phyloP scores from a whole-genome alignment of 2,113 vertebrate genomes.

The Notothenia coriiceps region DNA sequence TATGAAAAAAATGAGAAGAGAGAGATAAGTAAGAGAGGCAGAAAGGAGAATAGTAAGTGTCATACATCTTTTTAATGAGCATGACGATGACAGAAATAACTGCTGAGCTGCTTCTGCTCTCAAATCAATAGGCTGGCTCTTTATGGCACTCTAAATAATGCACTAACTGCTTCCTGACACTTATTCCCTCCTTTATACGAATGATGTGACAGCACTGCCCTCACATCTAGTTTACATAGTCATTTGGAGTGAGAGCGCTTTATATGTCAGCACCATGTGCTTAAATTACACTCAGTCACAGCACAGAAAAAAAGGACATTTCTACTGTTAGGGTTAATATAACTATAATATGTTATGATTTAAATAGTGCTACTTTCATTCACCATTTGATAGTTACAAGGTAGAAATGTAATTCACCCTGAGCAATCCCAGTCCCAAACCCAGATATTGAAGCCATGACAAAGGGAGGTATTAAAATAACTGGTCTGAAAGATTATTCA shows the following conservation, averaged over 20 bases:
- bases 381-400: not conserved
- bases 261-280: slow-evolving; percentile 52
- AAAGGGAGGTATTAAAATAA: slow-evolving; percentile 2
- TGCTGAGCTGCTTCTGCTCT: slow-evolving; percentile 77
- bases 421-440: not conserved
- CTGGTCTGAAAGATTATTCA: not conserved
- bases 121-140: slow-evolving; percentile 82
- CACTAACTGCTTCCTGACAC: slow-evolving; percentile 82
- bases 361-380: not conserved
- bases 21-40: slow-evolving; percentile 23
- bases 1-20: slow-evolving; percentile 24
- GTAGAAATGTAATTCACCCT: not conserved
- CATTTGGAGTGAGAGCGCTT: slow-evolving; percentile 64
- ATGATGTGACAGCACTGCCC: slow-evolving; percentile 70
- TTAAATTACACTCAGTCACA: slow-evolving; percentile 21
- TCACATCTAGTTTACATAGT: slow-evolving; percentile 82
- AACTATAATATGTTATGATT: not conserved
- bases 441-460: not conserved
- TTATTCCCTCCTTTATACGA: slow-evolving; percentile 64
- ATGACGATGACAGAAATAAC: slow-evolving; percentile 82
- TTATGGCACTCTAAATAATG: slow-evolving; percentile 83
- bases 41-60: slow-evolving; percentile 52
- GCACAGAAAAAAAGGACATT: not conserved
- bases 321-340: not conserved
- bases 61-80: slow-evolving; percentile 84